Base-by-base conservation (phyloP, 2,888 invertebrate species). In the Pharmacophagus antenor region DNA sequence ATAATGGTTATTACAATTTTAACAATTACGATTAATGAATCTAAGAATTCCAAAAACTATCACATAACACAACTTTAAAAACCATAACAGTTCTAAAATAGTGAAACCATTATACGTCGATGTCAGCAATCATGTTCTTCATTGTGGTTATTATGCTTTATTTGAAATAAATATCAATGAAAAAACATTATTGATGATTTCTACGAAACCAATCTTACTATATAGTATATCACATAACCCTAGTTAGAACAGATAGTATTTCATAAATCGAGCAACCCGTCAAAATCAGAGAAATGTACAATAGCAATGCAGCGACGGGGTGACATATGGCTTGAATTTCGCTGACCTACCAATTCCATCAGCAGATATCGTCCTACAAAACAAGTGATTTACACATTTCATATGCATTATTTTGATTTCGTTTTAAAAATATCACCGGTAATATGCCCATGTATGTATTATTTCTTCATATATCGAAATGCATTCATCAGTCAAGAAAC, bases 321-420 rank as follows among this genome's bases (percentile, higher is more conserved):
- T 84, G 80, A 82, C 82, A 81, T 80, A 84, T 84, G 80, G 80
- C 83, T 70, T 60, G 73, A 76, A 80, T 80, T 65, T 73, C 82
- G 84, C 84, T 77, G 78, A 77, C 80, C 79, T 74, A 70, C 78
- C 79, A 74, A 77, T 79, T 82, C 78, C 80, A 84, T 82, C 82
- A 81, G 76, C 72, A 77, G 77, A 78, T 81, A 82, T 82, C 81
- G 81, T 80, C 75, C 80, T 47, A 50, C 47, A 56, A 62, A 64
- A 62, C 57, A 58, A 44, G 52, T 52, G 58, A 58, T 55, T 58
- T 55, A 57, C 5, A 37, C n/a, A 37, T n/a, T 37, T 37, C 37
- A 37, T 37, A 37, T 37, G n/a, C 15, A 37, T 37, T 37, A 37
- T 37, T 37, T 37, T 37, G 10, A 31, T 31, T 7, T 31, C 31